Base-by-base conservation (phyloP, 2,797 vertebrate species). In the Clarias pachynema region DNA sequence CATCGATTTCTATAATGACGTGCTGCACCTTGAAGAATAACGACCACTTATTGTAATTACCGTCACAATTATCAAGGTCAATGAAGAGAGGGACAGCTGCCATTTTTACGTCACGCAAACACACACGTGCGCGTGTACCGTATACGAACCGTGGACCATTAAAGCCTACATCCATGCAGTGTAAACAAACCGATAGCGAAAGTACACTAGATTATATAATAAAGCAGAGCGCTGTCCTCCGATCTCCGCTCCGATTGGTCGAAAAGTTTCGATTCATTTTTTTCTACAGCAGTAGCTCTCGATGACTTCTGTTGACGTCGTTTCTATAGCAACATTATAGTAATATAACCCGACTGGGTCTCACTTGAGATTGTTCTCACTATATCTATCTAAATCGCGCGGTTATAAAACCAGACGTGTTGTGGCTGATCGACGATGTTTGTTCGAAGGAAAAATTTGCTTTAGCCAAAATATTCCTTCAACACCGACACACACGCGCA, bases 31-130 rank as follows among this genome's bases (percentile, higher is more conserved):
- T 95, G 94, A 94, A 95, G 89, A 95, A 95, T 94, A 95, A 94
- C 93, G 93, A 94, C 93, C 94, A 94, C 94, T 95, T 95, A 95
- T 95, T 94, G 92, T 95, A 95, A 95, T 95, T 95, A 95, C 94
- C 91, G 82, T 94, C 93, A 93, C 93, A 93, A 94, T 95, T 94
- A 95, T 94, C 93, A 95, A 95, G 94, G 94, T 95, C 94, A 94
- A 90, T 84, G 80, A 91, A 92, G 91, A 92, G 90, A 92, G 93
- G 91, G 93, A 93, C 89, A 88, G 84, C 89, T 83, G 93, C 91
- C 92, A 90, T 18, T 44, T 22, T 66, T 15, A 29, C 10, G 86
- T 91, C 18, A 53, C 7, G 2, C 7, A 72, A 3, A 70, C 31
- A 70, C 5, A 69, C 20, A 37, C 60, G 22, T 20, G 7, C n/a